A percentile compares a stretch with the other conserved stretches of the same genome.
phyloP scores from a whole-genome alignment of 2,888 invertebrate genomes.

The Drosophila leonis region DNA sequence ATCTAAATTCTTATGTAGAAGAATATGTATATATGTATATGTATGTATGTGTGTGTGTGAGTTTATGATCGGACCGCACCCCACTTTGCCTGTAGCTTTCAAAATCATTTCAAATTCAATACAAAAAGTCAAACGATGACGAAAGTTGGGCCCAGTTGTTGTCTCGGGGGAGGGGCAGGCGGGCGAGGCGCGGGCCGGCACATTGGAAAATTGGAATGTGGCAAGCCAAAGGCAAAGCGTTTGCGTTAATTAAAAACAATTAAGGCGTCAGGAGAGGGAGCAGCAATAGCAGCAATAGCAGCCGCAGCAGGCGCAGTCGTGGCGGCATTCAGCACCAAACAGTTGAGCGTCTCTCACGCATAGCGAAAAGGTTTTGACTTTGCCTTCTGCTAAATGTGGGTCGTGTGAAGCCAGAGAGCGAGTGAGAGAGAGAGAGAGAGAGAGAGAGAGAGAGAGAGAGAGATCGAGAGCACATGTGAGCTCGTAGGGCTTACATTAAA shows the following conservation, averaged over 20 bases:
- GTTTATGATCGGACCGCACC: constrained; percentile 61
- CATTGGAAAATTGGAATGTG: constrained; percentile 75
- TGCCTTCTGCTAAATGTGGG: constrained; percentile 60
- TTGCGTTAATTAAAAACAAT: constrained; percentile 85
- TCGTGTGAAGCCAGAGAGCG: constrained; percentile 49
- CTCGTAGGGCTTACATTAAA: constrained; percentile 61
- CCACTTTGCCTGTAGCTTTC: constrained; percentile 70
- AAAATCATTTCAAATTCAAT: constrained; percentile 82
- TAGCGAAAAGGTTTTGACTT: constrained; percentile 64
- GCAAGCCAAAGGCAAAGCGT: constrained; percentile 70
- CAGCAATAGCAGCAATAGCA: constrained; percentile 27
- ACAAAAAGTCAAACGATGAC: constrained; percentile 75
- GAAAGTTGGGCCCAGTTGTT: constrained; percentile 56
- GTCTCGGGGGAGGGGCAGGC: background rate
- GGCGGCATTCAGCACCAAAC: constrained; percentile 41
- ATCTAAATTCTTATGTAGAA: constrained; percentile 26
- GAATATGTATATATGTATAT: background rate
- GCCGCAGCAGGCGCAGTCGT: constrained; percentile 36
- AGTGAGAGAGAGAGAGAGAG: background rate
- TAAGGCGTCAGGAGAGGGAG: constrained; percentile 76
- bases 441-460: constrained; percentile 3
- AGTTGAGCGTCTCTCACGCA: constrained; percentile 50
- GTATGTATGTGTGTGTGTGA: background rate
- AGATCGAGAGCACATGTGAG: constrained; percentile 20
- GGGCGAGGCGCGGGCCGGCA: constrained; percentile 7